These are phyloP conservation scores for Aleadryas rufinucha DNA, from an alignment of 2,113 vertebrate genomes.

Conservation along the genomic window DNA sequence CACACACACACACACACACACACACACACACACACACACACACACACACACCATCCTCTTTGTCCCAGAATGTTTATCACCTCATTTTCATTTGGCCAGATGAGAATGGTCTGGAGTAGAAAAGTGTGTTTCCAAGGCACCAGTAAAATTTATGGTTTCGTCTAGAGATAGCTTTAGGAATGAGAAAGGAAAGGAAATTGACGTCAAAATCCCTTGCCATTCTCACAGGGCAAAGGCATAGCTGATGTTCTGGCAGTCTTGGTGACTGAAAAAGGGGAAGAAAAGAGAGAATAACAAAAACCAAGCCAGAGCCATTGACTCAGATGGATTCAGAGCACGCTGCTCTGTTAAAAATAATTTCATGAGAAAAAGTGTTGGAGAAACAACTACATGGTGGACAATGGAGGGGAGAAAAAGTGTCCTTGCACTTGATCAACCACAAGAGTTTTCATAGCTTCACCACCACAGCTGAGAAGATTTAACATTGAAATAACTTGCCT, in stretches of 20 bases:
- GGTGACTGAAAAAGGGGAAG: not conserved
- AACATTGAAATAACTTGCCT: fast-evolving
- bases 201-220: not conserved
- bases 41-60: not conserved
- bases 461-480: not conserved
- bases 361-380: not conserved
- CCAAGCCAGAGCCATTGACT: not conserved
- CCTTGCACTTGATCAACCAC: not conserved
- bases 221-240: not conserved
- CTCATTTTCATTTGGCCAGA: not conserved
- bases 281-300: not conserved
- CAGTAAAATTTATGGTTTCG: not conserved
- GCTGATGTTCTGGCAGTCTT: not conserved
- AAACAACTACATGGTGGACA: not conserved
- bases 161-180: not conserved
- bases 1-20: not conserved
- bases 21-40: fast-evolving
- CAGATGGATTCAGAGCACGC: not conserved
- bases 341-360: not conserved
- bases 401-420: not conserved
- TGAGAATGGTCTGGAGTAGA: not conserved
- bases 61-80: not conserved
- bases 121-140: not conserved
- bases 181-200: not conserved
- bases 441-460: not conserved